A percentile compares a stretch with the other conserved stretches of the same genome.
Conservation (phyloP, 2,797 vertebrate genomes). For the Pseudochromis fuscus region DNA sequence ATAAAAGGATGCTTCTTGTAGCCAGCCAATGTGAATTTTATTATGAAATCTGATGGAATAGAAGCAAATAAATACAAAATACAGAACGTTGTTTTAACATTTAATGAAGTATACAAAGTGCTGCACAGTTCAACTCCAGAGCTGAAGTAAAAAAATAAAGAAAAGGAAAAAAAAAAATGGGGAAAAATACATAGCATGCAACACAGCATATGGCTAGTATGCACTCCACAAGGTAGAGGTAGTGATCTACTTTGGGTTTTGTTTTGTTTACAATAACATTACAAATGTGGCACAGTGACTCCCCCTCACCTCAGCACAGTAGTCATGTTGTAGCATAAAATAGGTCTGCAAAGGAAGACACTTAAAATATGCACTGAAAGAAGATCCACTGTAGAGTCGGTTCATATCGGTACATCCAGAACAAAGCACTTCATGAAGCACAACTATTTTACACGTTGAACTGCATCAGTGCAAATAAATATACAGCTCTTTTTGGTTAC, state of each 20-base stretch:
- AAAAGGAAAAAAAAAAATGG: conserved; percentile 25
- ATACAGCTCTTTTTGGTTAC: conserved; percentile 73
- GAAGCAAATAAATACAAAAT: neutral
- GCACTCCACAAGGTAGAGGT: conserved; percentile 62
- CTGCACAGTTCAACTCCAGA: conserved; percentile 56
- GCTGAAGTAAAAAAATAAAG: conserved; percentile 40
- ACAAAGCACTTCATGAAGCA: conserved; percentile 61
- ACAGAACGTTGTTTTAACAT: conserved; percentile 54
- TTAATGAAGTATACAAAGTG: conserved; percentile 78
- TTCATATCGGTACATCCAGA: conserved; percentile 39
- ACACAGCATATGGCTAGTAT: conserved; percentile 62
- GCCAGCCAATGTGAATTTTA: conserved; percentile 17
- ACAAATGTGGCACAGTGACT: conserved; percentile 62
- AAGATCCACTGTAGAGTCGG: conserved; percentile 20
- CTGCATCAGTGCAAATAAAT: conserved; percentile 69
- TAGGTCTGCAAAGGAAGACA: conserved; percentile 56
- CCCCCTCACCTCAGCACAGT: conserved; percentile 22
- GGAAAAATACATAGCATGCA: conserved; percentile 63
- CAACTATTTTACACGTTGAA: conserved; percentile 36
- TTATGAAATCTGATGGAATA: neutral
- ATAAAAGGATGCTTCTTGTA: conserved; percentile 31
- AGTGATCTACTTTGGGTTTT: conserved; percentile 68
- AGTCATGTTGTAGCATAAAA: conserved; percentile 32
- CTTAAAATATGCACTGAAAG: conserved; percentile 31
- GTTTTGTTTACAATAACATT: conserved; percentile 33